Evolutionary conservation across 37 sponge, comb jelly and placozoan species (phyloP).

Genomic region (Theonella swinhoei): DNA sequence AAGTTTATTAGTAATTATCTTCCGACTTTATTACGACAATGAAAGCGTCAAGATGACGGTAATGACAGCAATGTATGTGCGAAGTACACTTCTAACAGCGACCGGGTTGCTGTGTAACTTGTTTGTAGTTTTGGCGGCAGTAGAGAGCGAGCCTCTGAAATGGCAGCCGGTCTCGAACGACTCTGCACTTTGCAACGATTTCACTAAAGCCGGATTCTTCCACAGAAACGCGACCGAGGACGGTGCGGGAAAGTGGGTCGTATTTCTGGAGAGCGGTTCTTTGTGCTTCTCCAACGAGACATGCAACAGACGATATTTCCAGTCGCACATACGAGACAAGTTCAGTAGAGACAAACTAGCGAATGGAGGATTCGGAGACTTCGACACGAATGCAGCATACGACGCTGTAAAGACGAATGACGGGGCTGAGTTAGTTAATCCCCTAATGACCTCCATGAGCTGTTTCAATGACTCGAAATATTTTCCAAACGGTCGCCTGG

Average conservation of each 20-base stretch:
- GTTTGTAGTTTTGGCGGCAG: no score
- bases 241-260: conserved; percentile 45
- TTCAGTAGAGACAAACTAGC: not conserved
- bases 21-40: no score
- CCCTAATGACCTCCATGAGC: conserved; percentile 41
- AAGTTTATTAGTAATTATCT: no score
- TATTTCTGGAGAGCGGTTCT: conserved; percentile 67
- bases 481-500: not conserved
- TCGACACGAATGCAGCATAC: not conserved
- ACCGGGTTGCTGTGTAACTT: no score
- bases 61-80: no score
- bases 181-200: conserved; percentile 46
- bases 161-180: conserved; percentile 30
- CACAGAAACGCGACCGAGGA: not conserved
- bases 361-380: not conserved
- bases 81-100: no score
- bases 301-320: conserved; percentile 32
- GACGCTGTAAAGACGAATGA: not conserved
- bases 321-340: not conserved
- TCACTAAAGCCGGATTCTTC: conserved; percentile 50
- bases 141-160: no score
- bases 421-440: not conserved
- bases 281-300: conserved; percentile 35
- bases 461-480: not conserved
- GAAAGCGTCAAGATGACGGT: no score